A percentile compares a stretch with the other conserved stretches of the same genome.
These are phyloP conservation scores for Beris chalybata DNA, from an alignment of 2,888 invertebrate genomes.

Conservation along the genomic window DNA sequence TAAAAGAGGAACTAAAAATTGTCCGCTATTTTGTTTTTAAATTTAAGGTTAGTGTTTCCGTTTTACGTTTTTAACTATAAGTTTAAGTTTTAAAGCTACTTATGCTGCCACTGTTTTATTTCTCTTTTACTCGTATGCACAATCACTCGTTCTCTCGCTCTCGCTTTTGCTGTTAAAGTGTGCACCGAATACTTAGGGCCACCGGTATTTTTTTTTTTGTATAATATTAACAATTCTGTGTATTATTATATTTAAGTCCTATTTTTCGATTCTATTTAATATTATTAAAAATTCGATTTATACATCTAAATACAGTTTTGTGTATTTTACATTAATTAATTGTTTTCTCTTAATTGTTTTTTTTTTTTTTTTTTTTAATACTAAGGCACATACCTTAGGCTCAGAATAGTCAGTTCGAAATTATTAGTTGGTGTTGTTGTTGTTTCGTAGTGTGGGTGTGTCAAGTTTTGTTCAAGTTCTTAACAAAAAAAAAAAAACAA, in stretches of 20 bases:
- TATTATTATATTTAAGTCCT: background rate
- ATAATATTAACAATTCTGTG: background rate
- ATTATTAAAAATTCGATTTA: background rate
- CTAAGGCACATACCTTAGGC: constrained; percentile 44
- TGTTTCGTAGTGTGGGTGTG: constrained; percentile 16
- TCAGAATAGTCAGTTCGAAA: constrained; percentile 35
- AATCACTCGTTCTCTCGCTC: too few relatives aligned
- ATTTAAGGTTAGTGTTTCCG: too few relatives aligned
- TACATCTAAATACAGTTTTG: background rate
- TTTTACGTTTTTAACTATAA: too few relatives aligned
- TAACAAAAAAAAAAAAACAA: background rate
- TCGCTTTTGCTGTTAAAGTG: too few relatives aligned
- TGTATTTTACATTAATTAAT: constrained; percentile 9
- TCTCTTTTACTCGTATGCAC: too few relatives aligned
- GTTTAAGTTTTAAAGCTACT: too few relatives aligned
- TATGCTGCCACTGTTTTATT: too few relatives aligned
- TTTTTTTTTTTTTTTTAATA: constrained; percentile 25
- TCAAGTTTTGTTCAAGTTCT: constrained; percentile 4
- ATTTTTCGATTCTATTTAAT: background rate
- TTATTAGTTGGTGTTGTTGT: constrained; percentile 10
- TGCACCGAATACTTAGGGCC: too few relatives aligned
- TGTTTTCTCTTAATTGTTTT: constrained; percentile 11
- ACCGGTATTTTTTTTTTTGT: background rate
- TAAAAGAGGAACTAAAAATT: too few relatives aligned
- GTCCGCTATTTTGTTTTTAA: too few relatives aligned